Percentiles rank a stretch among this genome's conserved stretches.
Conservation (phyloP, 2,888 invertebrate genomes). For the Taphrorychus bicolor region DNA sequence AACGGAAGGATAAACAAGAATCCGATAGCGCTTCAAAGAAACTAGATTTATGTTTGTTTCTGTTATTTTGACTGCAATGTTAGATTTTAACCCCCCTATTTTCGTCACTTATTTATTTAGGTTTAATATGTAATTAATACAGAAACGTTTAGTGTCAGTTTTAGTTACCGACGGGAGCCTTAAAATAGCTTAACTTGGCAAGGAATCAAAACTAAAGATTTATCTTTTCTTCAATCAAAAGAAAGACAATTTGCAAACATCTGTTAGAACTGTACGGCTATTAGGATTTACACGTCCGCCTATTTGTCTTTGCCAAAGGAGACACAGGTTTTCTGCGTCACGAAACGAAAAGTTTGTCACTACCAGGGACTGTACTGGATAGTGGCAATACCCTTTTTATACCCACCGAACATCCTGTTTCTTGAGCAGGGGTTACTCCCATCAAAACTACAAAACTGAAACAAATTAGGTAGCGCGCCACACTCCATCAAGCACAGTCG, state of each 20-base stretch:
- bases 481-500: neutral
- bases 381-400: neutral
- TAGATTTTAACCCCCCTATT: neutral
- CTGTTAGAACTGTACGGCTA: constrained; percentile 22
- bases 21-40: constrained; percentile 17
- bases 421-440: neutral
- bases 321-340: neutral
- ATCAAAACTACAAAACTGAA: neutral
- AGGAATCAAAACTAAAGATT: constrained; percentile 4
- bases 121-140: neutral
- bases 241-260: constrained; percentile 25
- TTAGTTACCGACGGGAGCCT: neutral
- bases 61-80: neutral
- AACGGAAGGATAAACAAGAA: constrained; percentile 19
- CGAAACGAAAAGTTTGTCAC: too few relatives aligned
- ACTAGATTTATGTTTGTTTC: neutral
- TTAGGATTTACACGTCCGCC: constrained; percentile 13
- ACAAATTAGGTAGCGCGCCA: neutral
- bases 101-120: neutral
- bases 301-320: constrained; percentile 12
- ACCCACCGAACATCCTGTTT: neutral
- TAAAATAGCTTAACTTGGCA: constrained; percentile 12
- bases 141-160: neutral
- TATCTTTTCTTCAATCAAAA: constrained; percentile 11
- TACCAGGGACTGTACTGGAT: too few relatives aligned